Percentiles rank a stretch among this genome's conserved stretches.
These are phyloP conservation scores for Dasypus novemcinctus DNA, from an alignment of 2,113 vertebrate species.

Conservation along the genomic window DNA sequence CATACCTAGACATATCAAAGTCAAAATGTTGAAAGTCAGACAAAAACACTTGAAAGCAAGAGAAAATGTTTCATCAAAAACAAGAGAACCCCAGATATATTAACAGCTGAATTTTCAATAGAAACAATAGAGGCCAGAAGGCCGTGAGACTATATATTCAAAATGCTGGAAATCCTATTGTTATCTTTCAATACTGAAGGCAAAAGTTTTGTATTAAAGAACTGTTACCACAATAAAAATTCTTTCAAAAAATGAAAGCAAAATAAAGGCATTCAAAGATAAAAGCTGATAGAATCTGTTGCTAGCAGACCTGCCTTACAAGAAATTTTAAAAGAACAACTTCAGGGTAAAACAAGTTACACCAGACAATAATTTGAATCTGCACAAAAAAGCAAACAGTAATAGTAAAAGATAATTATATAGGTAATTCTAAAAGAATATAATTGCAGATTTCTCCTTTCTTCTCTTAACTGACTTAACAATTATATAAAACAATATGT, in stretches of 20 bases:
- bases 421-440: slow-evolving; percentile 28
- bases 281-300: neutral
- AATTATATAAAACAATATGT: neutral
- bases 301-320: neutral
- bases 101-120: slow-evolving; percentile 1
- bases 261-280: neutral
- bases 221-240: neutral
- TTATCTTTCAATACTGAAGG: no score
- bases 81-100: neutral
- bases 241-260: neutral
- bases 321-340: slow-evolving; percentile 3
- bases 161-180: neutral
- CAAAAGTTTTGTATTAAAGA: no score
- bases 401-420: neutral
- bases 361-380: neutral
- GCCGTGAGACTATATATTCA: neutral
- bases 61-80: neutral
- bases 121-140: neutral
- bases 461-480: slow-evolving; percentile 7
- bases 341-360: neutral
- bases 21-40: neutral
- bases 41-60: neutral
- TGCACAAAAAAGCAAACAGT: neutral
- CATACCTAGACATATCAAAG: neutral
- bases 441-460: neutral